Evolutionary conservation across 2,113 vertebrate species (phyloP).

Genomic region (Tylochromis polylepis): DNA sequence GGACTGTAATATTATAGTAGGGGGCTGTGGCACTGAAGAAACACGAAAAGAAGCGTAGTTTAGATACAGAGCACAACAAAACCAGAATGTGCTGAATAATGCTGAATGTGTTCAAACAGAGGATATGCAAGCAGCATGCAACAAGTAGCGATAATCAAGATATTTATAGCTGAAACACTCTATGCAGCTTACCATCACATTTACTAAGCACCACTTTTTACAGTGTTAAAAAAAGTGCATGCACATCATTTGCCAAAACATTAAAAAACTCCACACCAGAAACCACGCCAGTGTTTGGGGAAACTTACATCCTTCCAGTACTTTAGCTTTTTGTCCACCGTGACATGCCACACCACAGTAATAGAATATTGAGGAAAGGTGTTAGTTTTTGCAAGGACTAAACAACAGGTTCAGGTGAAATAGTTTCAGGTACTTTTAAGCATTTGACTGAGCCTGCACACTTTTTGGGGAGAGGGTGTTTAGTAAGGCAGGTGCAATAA

Average conservation of each 20-base stretch:
- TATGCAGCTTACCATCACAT: conserved; percentile 10
- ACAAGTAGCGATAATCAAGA: background rate
- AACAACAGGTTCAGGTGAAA: conserved; percentile 40
- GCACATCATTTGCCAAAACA: conserved; percentile 32
- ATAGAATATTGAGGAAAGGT: conserved; percentile 75
- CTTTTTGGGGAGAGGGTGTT: background rate
- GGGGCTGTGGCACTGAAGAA: conserved; percentile 88
- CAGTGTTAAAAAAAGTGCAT: conserved; percentile 27
- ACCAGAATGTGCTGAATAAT: background rate
- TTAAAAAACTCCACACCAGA: conserved; percentile 34
- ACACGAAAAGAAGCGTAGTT: background rate
- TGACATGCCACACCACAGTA: conserved; percentile 80
- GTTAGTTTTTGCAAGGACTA: conserved; percentile 78
- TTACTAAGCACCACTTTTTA: background rate
- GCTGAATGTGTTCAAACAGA: background rate
- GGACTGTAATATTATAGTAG: conserved; percentile 92
- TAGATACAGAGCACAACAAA: background rate
- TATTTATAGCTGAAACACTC: background rate
- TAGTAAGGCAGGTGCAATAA: conserved; percentile 1
- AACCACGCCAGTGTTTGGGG: conserved; percentile 36
- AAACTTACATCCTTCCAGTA: conserved; percentile 98
- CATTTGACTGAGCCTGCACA: background rate
- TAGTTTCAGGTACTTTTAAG: conserved; percentile 10
- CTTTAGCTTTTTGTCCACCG: conserved; percentile 88
- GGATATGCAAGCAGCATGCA: conserved; percentile 33